Evolutionary conservation across 2,888 invertebrate species (phyloP), one percentile per base, ranked within the genome.

Genomic region (Drosophila barbarae): DNA sequence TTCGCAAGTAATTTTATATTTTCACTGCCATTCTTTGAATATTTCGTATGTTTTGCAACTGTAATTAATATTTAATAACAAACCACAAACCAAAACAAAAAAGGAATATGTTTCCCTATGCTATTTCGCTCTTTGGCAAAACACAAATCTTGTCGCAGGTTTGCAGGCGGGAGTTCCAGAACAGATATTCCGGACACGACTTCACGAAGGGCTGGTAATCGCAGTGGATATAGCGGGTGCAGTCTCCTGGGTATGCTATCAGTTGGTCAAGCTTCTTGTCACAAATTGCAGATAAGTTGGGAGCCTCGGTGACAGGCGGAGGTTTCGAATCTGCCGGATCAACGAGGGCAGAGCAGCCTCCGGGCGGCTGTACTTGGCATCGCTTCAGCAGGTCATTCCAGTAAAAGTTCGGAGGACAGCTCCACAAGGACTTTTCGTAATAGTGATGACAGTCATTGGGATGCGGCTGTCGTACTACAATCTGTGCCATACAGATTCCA

Each of bases 11-110:
- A 78, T 76, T 53, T 64, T 66, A 71, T 54, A 65, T 47, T 63
- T 67, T 72, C 56, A 71, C 69, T 73, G 66, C 55, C 84, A 72
- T 69, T 69, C 78, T 55, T 64, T 63, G 26, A 71, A 68, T 57
- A 68, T 55, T 69, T 69, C 41, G 66, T 70, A 66, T 61, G 61
- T 46, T 66, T 69, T 54, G 59, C 54, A 57, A 72, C 47, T 84
- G 77, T 74, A 71, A 84, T 80, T 80, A 85, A 84, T 85, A 83
- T 85, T 74, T 74, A 67, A 66, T 77, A 84, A 76, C 57, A 71
- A 42, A 56, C 26, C 41, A 38, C 36, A 50, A 53, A 44, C 41
- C 23, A 50, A 35, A 36, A 59, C 21, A n/a, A 21, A 51, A 23
- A 23, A 23, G 3, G 0, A 3, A 3, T 36, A 28, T 15, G 3